These are phyloP conservation scores for Drosophila tropicalis DNA, from an alignment of 1,140 invertebrate genomes.

Conservation along the genomic window DNA sequence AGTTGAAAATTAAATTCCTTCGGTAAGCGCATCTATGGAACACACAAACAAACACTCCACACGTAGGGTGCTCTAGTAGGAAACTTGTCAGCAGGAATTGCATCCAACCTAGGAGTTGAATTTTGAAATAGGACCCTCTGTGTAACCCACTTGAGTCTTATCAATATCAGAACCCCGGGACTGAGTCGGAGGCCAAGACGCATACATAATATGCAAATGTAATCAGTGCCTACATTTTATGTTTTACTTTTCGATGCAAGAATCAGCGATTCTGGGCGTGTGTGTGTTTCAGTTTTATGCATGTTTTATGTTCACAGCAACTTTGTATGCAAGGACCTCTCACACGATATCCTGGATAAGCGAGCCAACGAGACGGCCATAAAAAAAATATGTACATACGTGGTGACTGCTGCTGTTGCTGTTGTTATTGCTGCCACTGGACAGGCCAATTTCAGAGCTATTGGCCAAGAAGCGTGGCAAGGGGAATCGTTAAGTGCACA, in stretches of 20 bases:
- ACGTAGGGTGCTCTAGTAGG: neutral
- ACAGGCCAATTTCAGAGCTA: conserved; percentile 32
- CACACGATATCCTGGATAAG: conserved; percentile 22
- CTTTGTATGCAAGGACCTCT: conserved; percentile 48
- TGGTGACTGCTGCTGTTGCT: conserved; percentile 1
- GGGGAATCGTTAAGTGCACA: conserved; percentile 15
- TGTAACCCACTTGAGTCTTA: conserved; percentile 39
- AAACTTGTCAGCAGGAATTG: conserved; percentile 24
- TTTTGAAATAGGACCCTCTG: conserved; percentile 12
- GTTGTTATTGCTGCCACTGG: conserved; percentile 10
- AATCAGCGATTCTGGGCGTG: conserved; percentile 1
- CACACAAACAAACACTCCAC: conserved; percentile 18
- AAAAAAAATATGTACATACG: conserved; percentile 22
- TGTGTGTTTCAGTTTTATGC: conserved; percentile 56
- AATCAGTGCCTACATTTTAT: conserved; percentile 79
- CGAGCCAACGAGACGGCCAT: conserved; percentile 23
- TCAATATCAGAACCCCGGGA: conserved; percentile 40
- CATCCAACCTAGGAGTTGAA: conserved; percentile 19
- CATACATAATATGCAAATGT: conserved; percentile 78
- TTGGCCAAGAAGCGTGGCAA: conserved; percentile 13
- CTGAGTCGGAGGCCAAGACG: conserved; percentile 6
- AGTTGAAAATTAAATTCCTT: conserved; percentile 80
- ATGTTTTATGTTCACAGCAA: conserved; percentile 60
- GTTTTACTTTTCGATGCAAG: conserved; percentile 31
- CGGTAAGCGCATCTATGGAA: conserved; percentile 33